phyloP scores from a whole-genome alignment of 2,113 vertebrate species.

The Scalopus aquaticus region DNA sequence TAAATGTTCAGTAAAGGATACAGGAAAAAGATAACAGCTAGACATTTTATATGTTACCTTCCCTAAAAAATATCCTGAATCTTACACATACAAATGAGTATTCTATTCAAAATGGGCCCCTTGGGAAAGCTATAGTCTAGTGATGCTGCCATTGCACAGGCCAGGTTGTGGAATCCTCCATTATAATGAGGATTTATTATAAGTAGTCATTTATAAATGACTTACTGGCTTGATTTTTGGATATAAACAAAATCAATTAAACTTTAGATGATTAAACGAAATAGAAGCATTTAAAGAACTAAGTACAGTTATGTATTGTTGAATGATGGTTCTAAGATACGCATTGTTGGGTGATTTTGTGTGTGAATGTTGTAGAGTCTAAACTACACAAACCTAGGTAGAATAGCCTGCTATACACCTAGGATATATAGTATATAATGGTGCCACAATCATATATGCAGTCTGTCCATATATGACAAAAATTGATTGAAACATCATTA shows the following conservation, averaged over 20 bases:
- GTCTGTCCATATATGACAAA: too few species aligned
- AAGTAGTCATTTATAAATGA: conserved; percentile 21
- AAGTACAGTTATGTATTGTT: not conserved
- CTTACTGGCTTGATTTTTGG: conserved; percentile 28
- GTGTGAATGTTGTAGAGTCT: not conserved
- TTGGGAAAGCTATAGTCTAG: not conserved
- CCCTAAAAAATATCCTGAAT: not conserved
- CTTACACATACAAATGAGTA: not conserved
- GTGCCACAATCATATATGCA: too few species aligned
- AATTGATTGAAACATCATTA: not conserved
- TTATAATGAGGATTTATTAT: not conserved
- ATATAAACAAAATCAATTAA: not conserved
- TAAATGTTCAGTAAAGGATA: conserved; percentile 36
- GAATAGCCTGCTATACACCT: not conserved
- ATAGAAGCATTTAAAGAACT: not conserved
- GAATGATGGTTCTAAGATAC: not conserved
- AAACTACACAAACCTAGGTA: not conserved
- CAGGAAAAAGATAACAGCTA: not conserved
- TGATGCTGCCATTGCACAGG: not conserved
- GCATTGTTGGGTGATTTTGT: not conserved
- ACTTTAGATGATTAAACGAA: not conserved
- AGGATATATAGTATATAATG: not conserved
- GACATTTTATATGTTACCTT: conserved; percentile 22
- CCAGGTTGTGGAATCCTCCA: not conserved
- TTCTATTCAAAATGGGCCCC: not conserved